Percentiles rank a stretch among this genome's conserved stretches.
phyloP scores from a whole-genome alignment of 2,113 vertebrate species.

The Rhombomys opimus region DNA sequence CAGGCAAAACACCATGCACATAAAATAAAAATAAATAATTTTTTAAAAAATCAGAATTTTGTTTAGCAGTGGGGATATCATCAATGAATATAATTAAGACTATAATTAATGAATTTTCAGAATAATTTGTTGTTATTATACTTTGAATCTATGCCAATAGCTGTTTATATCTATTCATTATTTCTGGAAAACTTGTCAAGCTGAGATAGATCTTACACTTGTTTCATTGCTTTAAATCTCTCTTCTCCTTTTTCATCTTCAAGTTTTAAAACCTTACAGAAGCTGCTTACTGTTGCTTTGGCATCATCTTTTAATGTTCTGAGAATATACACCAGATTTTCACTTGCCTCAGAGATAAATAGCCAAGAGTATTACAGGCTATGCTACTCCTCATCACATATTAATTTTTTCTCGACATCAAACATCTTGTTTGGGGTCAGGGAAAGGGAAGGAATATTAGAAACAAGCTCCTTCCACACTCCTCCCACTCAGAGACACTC shows the following conservation, averaged over 20 bases:
- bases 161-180: slow-evolving; percentile 99
- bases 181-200: slow-evolving; percentile 97
- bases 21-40: too few relatives aligned
- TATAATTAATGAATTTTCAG: slow-evolving; percentile 99
- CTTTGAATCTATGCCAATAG: slow-evolving; percentile 97
- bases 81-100: slow-evolving; percentile 98
- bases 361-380: not conserved
- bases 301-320: not conserved
- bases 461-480: not conserved
- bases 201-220: slow-evolving; percentile 99
- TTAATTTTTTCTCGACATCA: not conserved
- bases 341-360: not conserved
- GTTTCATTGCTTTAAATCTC: slow-evolving; percentile 99
- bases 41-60: slow-evolving; percentile 77
- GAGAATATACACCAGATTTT: not conserved
- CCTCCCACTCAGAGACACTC: not conserved
- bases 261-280: slow-evolving; percentile 93
- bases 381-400: not conserved
- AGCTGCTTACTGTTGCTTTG: not conserved
- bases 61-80: slow-evolving; percentile 99
- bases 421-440: not conserved
- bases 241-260: slow-evolving; percentile 98
- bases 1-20: too few relatives aligned
- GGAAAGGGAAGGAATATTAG: not conserved
- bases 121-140: slow-evolving; percentile 98